Base-by-base conservation (phyloP, 2,113 vertebrate species). In the Brachypodius melanocephalos region DNA sequence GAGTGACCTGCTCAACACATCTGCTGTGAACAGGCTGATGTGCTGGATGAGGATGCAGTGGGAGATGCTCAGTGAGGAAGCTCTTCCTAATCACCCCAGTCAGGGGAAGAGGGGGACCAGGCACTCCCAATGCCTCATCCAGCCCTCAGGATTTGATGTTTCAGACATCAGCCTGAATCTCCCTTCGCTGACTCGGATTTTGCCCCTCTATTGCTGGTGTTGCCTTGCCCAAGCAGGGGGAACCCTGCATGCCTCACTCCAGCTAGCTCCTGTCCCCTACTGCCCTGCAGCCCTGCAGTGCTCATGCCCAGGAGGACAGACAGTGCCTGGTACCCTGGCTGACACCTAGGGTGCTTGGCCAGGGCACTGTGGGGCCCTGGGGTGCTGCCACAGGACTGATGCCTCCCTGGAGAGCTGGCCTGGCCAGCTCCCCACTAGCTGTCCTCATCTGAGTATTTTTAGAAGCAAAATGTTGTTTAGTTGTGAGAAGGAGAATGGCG, bases 141-240 rank as follows among this genome's bases (percentile, higher is more conserved):
- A 73, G 34, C 49, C 43, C 49, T 73, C 2, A 5, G 67, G 51
- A 66, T 79, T 4, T 58, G 42, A 4, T 54, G 12, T 69, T 51
- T 62, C 1, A 5, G n/a, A 21, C 24, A 29, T 15, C 58, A 61
- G 15, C 43, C 34, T 51, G 58, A 68, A 67, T 48, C 13, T 88
- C 46, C 46, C 18, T 89, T 76, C 0, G 0, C 14, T 25, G 8
- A 32, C 18, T 58, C 0, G 0, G 32, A 21, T 36, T 69, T 58
- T 74, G 28, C 48, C 31, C 29, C 0, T 2, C 15, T 34, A 9
- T 46, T 46, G 29, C 7, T 3, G 1, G 8, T 2, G 0, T 19
- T 46, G 20, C 48, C 66, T 82, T 62, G 32, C 34, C 29, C 46
- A 66, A 32, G 38, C 14, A 7, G 8, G 19, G 10, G 2, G 1